Percentiles rank a stretch among this genome's conserved stretches.
phyloP scores from a whole-genome alignment of 1,140 invertebrate species.

The Sycobia sp. region DNA sequence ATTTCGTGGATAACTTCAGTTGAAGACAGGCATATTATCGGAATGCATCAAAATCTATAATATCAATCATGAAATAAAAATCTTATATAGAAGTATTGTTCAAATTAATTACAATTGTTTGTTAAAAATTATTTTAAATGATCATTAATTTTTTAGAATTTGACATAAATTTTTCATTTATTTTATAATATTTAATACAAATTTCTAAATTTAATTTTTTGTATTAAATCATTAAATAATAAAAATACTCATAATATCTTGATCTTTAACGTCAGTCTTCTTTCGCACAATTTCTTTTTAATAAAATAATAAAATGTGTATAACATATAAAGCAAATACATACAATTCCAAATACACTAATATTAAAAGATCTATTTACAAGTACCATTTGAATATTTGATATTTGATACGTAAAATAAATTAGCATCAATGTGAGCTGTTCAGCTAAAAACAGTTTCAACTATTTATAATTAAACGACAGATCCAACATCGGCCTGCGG shows the following conservation, averaged over 20 bases:
- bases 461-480: constrained; percentile 38
- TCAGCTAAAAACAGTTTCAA: background rate
- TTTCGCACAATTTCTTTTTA: background rate
- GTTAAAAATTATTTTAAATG: too few species aligned
- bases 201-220: background rate
- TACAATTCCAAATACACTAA: background rate
- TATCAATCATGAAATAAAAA: too few species aligned
- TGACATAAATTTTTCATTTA: too few species aligned
- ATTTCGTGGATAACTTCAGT: too few species aligned
- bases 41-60: too few species aligned
- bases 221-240: background rate
- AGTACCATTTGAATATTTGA: constrained; percentile 15
- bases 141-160: too few species aligned
- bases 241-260: background rate
- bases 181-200: too few species aligned
- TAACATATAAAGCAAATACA: background rate
- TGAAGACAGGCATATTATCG: too few species aligned
- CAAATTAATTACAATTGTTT: too few species aligned
- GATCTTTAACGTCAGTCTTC: background rate
- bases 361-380: background rate
- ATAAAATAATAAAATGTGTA: background rate
- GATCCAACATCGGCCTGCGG: constrained; percentile 51
- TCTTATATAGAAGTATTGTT: too few species aligned
- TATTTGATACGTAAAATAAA: constrained; percentile 2
- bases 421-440: too few species aligned